Evolutionary conservation across 2,113 vertebrate species (phyloP), one percentile per base, ranked within the genome.

Genomic region (Rhodinocichla rosea): DNA sequence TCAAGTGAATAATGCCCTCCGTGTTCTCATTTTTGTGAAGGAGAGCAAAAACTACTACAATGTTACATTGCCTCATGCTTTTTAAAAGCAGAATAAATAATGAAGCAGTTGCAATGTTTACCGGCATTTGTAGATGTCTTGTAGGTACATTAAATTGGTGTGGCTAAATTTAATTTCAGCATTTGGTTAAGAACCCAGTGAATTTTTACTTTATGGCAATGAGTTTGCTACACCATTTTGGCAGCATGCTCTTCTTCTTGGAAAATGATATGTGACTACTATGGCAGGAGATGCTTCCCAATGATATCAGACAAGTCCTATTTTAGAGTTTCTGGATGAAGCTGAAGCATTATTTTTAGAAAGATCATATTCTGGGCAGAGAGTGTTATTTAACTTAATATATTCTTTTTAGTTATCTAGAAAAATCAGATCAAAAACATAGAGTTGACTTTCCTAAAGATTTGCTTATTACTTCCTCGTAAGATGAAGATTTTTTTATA

Each of bases 11-110:
- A 71, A 87, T 79, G 55, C 21, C 16, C 11, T 24, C 9, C 3
- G 2, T 9, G 9, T 79, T 82, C 69, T 76, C 52, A 53, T 15
- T 75, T 87, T 37, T 82, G 18, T 55, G 74, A 69, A 83, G 30
- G 7, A 74, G 56, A 91, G 68, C 35, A 87, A 94, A 59, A 83
- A 27, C 33, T 65, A 17, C 32, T 73, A 32, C 20, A 68, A 23
- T 0, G 0, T 89, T 78, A 68, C 24, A 56, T 59, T 47, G 23
- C 9, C 35, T 73, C 26, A 33, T 5, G 4, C 6, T 69, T 95
- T 85, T 73, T 53, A 79, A 93, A 91, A 90, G 15, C 11, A 93
- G 68, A 83, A 86, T 69, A 88, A 87, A 85, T 71, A 90, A 83
- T 39, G 10, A 85, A 77, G 10, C 15, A 59, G 18, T 59, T 80